phyloP scores from a whole-genome alignment of 2,888 invertebrate species.

The Thera britannica region DNA sequence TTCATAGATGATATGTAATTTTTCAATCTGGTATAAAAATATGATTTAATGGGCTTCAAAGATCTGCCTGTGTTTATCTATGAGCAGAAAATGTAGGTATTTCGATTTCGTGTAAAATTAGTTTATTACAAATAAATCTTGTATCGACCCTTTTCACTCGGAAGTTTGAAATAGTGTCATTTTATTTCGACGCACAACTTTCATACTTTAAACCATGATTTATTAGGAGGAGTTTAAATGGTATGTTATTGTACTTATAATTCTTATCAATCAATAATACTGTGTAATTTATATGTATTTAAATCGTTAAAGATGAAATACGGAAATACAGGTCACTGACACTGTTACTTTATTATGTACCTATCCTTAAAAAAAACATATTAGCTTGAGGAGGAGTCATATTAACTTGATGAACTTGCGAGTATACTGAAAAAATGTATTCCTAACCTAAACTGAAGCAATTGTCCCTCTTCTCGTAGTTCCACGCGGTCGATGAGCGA shows the following conservation, averaged over 20 bases:
- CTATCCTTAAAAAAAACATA: too few species aligned
- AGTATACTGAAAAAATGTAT: neutral
- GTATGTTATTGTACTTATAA: too few species aligned
- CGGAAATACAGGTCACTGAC: too few species aligned
- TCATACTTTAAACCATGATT: constrained; percentile 25
- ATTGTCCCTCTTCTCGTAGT: constrained; percentile 14
- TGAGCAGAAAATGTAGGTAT: too few species aligned
- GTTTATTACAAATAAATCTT: constrained; percentile 20
- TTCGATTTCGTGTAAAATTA: too few species aligned
- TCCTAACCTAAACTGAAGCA: neutral
- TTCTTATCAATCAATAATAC: too few species aligned
- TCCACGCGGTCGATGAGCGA: constrained; percentile 17
- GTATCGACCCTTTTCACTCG: constrained; percentile 56
- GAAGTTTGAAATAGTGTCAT: constrained; percentile 59
- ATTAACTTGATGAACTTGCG: neutral
- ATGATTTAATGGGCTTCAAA: constrained; percentile 33
- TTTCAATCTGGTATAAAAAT: constrained; percentile 26
- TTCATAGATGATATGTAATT: constrained; percentile 35
- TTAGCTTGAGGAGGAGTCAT: too few species aligned
- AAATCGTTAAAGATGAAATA: too few species aligned
- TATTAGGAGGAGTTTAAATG: neutral
- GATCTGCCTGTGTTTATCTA: constrained; percentile 9
- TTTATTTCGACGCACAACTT: constrained; percentile 55
- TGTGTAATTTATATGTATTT: too few species aligned
- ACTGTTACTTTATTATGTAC: too few species aligned